Conservation (phyloP, 2,113 vertebrate genomes). For the Rhipidura dahli region DNA sequence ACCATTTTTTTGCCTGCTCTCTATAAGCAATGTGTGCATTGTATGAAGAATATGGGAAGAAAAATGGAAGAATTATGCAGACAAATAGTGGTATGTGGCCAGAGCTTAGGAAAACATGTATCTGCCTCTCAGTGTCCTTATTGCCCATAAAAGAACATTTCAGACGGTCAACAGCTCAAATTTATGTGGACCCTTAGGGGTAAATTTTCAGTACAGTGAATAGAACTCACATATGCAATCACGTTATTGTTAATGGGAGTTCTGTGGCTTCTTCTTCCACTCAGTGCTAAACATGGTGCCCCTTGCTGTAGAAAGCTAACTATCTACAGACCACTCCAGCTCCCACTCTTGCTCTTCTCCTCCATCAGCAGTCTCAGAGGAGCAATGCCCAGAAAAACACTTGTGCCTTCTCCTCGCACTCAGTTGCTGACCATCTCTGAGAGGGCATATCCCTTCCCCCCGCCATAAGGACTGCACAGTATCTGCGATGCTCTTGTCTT, state of each 20-base stretch:
- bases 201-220: slow-evolving; percentile 64
- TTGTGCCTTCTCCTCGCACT: neutral
- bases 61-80: slow-evolving; percentile 62
- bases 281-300: slow-evolving; percentile 21
- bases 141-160: slow-evolving; percentile 73
- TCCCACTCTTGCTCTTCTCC: neutral
- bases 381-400: neutral
- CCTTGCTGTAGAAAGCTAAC: slow-evolving; percentile 3
- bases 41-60: slow-evolving; percentile 34
- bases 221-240: slow-evolving; percentile 46
- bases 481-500: neutral
- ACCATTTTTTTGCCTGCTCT: neutral
- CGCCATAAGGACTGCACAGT: neutral
- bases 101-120: slow-evolving; percentile 60
- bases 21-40: neutral
- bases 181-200: slow-evolving; percentile 74
- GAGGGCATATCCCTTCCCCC: neutral
- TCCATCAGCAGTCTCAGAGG: neutral
- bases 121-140: slow-evolving; percentile 58
- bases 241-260: slow-evolving; percentile 61
- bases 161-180: slow-evolving; percentile 69
- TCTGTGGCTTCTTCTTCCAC: slow-evolving; percentile 37
- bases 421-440: rapidly evolving
- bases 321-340: neutral
- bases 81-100: slow-evolving; percentile 37